phyloP scores from a whole-genome alignment of 2,888 invertebrate genomes.

The Thereva nobilitata region DNA sequence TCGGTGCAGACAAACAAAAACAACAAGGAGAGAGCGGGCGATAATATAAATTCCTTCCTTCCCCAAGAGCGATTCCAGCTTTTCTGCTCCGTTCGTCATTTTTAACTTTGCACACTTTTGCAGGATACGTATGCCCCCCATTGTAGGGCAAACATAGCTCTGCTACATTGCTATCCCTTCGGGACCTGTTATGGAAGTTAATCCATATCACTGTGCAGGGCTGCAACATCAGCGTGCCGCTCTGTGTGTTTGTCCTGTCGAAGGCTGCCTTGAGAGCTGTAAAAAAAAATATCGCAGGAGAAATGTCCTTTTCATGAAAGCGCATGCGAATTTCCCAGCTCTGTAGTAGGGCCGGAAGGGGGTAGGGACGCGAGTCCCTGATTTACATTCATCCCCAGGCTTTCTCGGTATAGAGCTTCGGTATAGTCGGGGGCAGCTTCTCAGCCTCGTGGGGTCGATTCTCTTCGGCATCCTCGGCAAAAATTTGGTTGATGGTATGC shows the following conservation, averaged over 20 bases:
- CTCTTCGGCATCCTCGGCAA: slow-evolving; percentile 14
- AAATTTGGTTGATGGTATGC: neutral
- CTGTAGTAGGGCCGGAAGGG: neutral
- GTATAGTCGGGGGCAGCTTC: neutral
- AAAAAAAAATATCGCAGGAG: slow-evolving; percentile 22
- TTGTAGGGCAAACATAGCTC: slow-evolving; percentile 29
- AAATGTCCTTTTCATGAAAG: slow-evolving; percentile 6
- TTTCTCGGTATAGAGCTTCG: no score
- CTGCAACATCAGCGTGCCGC: slow-evolving; percentile 9
- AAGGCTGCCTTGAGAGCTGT: neutral
- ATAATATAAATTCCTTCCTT: slow-evolving; percentile 20
- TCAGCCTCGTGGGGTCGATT: slow-evolving; percentile 4
- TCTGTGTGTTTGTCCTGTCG: no score
- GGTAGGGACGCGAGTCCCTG: no score
- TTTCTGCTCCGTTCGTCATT: slow-evolving; percentile 25
- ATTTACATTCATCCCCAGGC: no score
- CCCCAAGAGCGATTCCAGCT: slow-evolving; percentile 20
- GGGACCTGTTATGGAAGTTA: slow-evolving; percentile 29
- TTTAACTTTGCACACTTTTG: slow-evolving; percentile 3
- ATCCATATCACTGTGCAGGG: slow-evolving; percentile 9
- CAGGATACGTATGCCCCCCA: slow-evolving; percentile 8
- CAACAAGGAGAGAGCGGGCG: neutral
- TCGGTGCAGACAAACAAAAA: slow-evolving; percentile 13
- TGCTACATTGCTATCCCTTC: slow-evolving; percentile 8
- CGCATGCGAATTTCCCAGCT: slow-evolving; percentile 36